A percentile compares a stretch with the other conserved stretches of the same genome.
Evolutionary conservation across 1,140 invertebrate species (phyloP).

Genomic region (Drosophila funebris): DNA sequence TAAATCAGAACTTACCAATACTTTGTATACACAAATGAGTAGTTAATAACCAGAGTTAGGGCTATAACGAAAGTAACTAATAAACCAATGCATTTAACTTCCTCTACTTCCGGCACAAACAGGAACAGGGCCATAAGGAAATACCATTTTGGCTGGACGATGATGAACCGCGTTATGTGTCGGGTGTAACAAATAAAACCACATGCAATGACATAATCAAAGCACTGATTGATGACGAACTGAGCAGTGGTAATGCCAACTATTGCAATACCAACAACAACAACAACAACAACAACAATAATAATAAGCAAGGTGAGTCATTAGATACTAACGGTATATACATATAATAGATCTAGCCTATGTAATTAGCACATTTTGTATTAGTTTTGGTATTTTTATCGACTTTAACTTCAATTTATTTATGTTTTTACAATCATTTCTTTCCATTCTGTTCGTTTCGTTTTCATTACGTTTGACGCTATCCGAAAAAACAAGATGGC

Average conservation of each 20-base stretch:
- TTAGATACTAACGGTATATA: constrained; percentile 11
- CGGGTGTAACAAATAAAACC: constrained; percentile 79
- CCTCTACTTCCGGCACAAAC: constrained; percentile 4
- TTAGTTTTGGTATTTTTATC: constrained; percentile 38
- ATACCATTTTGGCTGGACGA: constrained; percentile 81
- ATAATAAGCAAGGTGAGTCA: constrained; percentile 48
- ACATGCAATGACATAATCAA: constrained; percentile 84
- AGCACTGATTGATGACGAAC: constrained; percentile 82
- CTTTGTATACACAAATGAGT: neutral
- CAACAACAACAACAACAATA: constrained; percentile 8
- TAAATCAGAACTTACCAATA: neutral
- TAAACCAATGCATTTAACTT: constrained; percentile 10
- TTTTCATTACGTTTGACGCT: constrained; percentile 33
- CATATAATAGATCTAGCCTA: neutral
- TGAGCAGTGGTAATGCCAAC: constrained; percentile 49
- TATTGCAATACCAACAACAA: constrained; percentile 49
- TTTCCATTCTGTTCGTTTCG: constrained; percentile 22
- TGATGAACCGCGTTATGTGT: constrained; percentile 77
- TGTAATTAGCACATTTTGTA: constrained; percentile 18
- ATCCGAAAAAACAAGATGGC: constrained; percentile 68
- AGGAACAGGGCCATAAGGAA: constrained; percentile 77
- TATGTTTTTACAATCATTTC: constrained; percentile 63
- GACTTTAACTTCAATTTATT: constrained; percentile 39
- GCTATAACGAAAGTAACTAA: constrained; percentile 4
- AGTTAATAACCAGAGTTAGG: neutral